Percentiles rank a stretch among this genome's conserved stretches.
Conservation (phyloP, 2,888 invertebrate species). For the Drosophila suboccidentalis region DNA sequence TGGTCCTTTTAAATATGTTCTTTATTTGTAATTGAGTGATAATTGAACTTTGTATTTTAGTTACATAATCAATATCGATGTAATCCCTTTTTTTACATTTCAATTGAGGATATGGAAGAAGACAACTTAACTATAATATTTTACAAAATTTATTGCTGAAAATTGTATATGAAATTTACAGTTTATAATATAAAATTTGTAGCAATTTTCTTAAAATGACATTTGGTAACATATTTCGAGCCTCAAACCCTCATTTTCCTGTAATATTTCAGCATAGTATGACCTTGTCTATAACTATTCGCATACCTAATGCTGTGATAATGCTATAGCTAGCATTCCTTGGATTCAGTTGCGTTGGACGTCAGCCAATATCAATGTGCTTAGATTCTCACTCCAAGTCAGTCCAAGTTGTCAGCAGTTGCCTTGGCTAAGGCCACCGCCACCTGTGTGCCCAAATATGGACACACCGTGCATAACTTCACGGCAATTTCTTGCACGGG, state of each 20-base stretch:
- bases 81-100: too few species aligned
- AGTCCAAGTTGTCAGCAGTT: conserved; percentile 18
- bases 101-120: too few species aligned
- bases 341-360: conserved; percentile 26
- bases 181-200: too few species aligned
- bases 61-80: too few species aligned
- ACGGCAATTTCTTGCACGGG: conserved; percentile 70
- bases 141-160: too few species aligned
- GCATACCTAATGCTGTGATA: conserved; percentile 20
- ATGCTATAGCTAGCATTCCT: conserved; percentile 28
- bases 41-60: too few species aligned
- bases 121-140: too few species aligned
- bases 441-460: conserved; percentile 73
- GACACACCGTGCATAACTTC: conserved; percentile 70
- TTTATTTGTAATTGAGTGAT: too few species aligned
- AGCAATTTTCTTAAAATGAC: too few species aligned
- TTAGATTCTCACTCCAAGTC: conserved; percentile 25
- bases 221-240: too few species aligned
- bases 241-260: background rate
- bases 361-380: conserved; percentile 43
- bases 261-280: background rate
- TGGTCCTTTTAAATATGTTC: too few species aligned
- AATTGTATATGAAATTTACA: too few species aligned
- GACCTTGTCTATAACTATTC: conserved; percentile 44
- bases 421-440: conserved; percentile 65